Evolutionary conservation across 2,888 invertebrate genomes (phyloP).

Genomic region (Anagyrus pseudococci): DNA sequence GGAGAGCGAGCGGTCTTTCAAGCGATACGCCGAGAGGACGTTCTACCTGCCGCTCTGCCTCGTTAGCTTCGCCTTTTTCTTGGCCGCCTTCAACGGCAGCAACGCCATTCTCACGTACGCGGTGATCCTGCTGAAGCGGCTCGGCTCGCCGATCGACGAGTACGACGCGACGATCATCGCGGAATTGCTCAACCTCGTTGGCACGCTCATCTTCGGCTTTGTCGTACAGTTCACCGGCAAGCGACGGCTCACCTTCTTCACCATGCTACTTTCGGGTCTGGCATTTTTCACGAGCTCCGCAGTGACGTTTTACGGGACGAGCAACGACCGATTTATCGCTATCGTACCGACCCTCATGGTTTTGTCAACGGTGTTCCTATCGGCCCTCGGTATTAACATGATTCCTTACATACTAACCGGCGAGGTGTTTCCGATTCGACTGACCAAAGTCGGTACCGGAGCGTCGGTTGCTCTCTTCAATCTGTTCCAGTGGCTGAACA

Average conservation of each 20-base stretch:
- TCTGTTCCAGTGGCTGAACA: slow-evolving; percentile 1
- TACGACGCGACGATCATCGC: slow-evolving; percentile 8
- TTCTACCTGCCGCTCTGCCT: slow-evolving; percentile 23
- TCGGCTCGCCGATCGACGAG: slow-evolving; percentile 18
- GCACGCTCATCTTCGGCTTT: slow-evolving; percentile 12
- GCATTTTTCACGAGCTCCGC: not conserved
- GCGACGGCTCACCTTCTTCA: slow-evolving; percentile 5
- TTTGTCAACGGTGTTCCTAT: slow-evolving; percentile 68
- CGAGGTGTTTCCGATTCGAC: slow-evolving; percentile 15
- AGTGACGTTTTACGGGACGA: not conserved
- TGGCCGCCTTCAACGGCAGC: slow-evolving; percentile 23
- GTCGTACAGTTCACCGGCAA: slow-evolving; percentile 16
- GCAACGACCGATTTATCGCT: not conserved
- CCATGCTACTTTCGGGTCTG: not conserved
- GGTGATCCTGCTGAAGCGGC: slow-evolving; percentile 12
- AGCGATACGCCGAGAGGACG: slow-evolving; percentile 56
- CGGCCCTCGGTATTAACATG: slow-evolving; percentile 73
- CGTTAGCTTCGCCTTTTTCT: slow-evolving; percentile 9
- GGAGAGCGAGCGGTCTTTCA: slow-evolving; percentile 40
- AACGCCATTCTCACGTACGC: slow-evolving; percentile 19
- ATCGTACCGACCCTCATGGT: slow-evolving; percentile 66
- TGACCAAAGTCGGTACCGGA: slow-evolving; percentile 17
- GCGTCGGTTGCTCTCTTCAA: slow-evolving; percentile 11
- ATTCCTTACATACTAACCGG: slow-evolving; percentile 69
- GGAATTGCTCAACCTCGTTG: slow-evolving; percentile 62